Evolutionary conservation across 2,888 invertebrate species (phyloP).

Genomic region (Antheraea assamensis): DNA sequence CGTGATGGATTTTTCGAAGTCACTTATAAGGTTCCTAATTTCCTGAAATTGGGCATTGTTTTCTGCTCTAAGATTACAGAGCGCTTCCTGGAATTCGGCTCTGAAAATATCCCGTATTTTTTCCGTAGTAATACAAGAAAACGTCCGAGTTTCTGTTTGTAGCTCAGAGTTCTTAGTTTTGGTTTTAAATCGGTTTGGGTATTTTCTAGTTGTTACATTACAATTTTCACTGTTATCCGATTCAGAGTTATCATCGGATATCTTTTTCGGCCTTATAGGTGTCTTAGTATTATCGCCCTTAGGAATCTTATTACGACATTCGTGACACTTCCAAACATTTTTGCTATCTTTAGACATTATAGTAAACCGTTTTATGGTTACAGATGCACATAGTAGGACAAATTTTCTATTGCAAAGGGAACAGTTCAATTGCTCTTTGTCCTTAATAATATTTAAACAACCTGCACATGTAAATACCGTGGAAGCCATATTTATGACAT

Average conservation of each 20-base stretch:
- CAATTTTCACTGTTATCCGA: not conserved
- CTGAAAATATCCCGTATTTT: slow-evolving; percentile 1
- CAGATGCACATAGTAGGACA: too few species aligned
- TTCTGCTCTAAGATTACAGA: not conserved
- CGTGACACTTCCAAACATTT: too few species aligned
- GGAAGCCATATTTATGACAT: too few species aligned
- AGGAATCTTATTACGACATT: too few species aligned
- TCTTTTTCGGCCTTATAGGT: too few species aligned
- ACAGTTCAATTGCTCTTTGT: too few species aligned
- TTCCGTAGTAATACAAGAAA: not conserved
- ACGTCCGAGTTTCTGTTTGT: not conserved
- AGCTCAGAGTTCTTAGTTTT: not conserved
- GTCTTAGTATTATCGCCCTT: not conserved
- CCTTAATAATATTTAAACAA: too few species aligned
- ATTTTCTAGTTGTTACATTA: not conserved
- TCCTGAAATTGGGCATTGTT: not conserved
- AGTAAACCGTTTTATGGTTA: too few species aligned
- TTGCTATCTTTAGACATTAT: too few species aligned
- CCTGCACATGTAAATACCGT: too few species aligned
- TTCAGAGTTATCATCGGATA: too few species aligned
- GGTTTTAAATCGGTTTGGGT: not conserved
- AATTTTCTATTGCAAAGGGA: too few species aligned
- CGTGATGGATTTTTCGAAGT: not conserved
- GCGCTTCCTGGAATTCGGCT: not conserved
- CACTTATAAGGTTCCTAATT: not conserved